These are phyloP conservation scores for Polymixis lichenea DNA, from an alignment of 2,888 invertebrate species.

Conservation along the genomic window DNA sequence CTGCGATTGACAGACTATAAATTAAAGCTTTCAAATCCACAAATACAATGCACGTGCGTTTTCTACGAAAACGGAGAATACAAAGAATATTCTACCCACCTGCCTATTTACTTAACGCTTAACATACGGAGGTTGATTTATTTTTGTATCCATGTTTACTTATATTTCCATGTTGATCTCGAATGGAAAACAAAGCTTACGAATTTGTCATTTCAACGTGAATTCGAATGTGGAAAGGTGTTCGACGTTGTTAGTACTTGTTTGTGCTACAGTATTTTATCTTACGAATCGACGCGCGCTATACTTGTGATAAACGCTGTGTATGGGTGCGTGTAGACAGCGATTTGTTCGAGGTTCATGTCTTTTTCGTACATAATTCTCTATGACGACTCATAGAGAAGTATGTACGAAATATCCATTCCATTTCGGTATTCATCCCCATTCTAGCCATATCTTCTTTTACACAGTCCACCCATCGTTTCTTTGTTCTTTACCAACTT, in stretches of 20 bases:
- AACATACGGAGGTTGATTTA: slow-evolving; percentile 54
- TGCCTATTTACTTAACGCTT: slow-evolving; percentile 46
- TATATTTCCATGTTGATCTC: slow-evolving; percentile 49
- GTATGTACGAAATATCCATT: too few relatives aligned
- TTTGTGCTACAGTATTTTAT: slow-evolving; percentile 5
- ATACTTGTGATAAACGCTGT: too few relatives aligned
- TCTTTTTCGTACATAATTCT: neutral
- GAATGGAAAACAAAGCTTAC: slow-evolving; percentile 52
- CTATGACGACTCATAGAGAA: too few relatives aligned
- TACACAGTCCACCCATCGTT: neutral
- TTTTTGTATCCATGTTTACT: slow-evolving; percentile 55
- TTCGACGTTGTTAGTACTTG: slow-evolving; percentile 20
- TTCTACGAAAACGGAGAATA: slow-evolving; percentile 11
- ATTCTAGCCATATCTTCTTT: neutral
- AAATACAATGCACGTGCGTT: slow-evolving; percentile 22
- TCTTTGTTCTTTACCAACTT: neutral
- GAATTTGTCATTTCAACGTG: slow-evolving; percentile 44
- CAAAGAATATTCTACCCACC: slow-evolving; percentile 22
- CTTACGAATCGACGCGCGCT: too few relatives aligned
- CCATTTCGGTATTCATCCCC: neutral
- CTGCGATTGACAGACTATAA: neutral
- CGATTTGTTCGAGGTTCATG: neutral
- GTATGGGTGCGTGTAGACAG: too few relatives aligned
- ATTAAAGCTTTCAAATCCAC: slow-evolving; percentile 9
- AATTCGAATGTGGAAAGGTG: slow-evolving; percentile 46